Conservation (phyloP, 2,797 vertebrate genomes). For the Mus caroli region DNA sequence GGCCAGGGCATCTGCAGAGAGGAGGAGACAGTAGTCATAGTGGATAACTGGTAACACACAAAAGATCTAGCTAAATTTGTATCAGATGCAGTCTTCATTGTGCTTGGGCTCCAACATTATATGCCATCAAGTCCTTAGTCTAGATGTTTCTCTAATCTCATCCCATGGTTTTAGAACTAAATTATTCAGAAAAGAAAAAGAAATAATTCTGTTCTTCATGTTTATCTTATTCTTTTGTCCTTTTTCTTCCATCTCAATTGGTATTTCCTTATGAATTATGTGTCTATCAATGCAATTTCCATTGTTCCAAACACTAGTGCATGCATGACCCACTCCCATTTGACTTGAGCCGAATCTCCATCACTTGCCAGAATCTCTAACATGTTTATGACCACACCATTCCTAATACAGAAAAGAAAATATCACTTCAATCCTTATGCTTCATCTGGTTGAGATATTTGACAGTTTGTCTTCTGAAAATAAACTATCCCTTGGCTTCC, state of each 20-base stretch:
- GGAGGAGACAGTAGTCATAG: neutral
- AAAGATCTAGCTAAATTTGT: no score
- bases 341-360: neutral
- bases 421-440: neutral
- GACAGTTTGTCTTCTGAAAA: constrained; percentile 23
- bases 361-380: neutral
- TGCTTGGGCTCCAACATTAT: neutral
- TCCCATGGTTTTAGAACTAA: neutral
- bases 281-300: neutral
- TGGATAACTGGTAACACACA: neutral
- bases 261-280: neutral
- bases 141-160: neutral
- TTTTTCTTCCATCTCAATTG: neutral
- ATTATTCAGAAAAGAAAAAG: neutral
- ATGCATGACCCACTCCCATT: neutral
- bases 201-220: neutral
- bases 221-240: neutral
- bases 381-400: neutral
- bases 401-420: neutral
- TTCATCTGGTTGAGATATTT: constrained; percentile 7
- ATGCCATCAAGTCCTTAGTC: neutral
- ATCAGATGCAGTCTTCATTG: neutral
- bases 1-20: neutral
- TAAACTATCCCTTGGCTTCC: neutral
- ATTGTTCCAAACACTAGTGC: neutral